phyloP scores from a whole-genome alignment of 2,888 invertebrate genomes.

The Xestia rhomboidea region DNA sequence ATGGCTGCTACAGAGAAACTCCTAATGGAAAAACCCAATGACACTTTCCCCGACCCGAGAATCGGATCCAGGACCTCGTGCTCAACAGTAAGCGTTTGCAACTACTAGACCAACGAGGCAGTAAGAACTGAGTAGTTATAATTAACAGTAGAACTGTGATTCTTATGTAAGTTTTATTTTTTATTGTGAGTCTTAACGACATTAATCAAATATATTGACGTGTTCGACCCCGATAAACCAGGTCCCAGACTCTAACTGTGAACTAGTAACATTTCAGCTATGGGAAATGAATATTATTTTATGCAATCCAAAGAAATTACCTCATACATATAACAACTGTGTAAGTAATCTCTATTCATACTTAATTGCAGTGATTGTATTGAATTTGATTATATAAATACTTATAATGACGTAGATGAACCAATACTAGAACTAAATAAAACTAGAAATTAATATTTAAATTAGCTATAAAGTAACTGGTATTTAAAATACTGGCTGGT shows the following conservation, averaged over 20 bases:
- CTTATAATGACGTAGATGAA: conserved; percentile 8
- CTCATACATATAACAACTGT: conserved; percentile 21
- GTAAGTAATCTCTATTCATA: conserved; percentile 40
- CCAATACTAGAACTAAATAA: conserved; percentile 22
- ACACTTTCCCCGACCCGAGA: not conserved
- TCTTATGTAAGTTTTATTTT: conserved; percentile 41
- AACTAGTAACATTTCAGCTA: conserved; percentile 52
- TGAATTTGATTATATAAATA: conserved; percentile 25
- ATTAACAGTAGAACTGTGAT: conserved; percentile 2
- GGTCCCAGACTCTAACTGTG: conserved; percentile 17
- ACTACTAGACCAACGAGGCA: not conserved
- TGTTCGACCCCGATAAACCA: conserved; percentile 36
- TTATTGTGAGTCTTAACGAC: conserved; percentile 29
- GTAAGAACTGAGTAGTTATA: not conserved
- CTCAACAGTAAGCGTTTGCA: not conserved
- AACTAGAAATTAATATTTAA: not conserved
- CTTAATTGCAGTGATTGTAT: conserved; percentile 32
- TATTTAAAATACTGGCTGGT: not conserved
- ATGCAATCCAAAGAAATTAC: conserved; percentile 35
- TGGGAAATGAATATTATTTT: conserved; percentile 40
- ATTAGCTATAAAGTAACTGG: conserved; percentile 5
- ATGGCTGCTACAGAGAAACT: not conserved
- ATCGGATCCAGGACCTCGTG: not conserved
- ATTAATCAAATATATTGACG: conserved; percentile 40
- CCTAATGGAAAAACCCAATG: not conserved